Conservation (phyloP, 2,888 invertebrate genomes). For the Drosophila paramelanica region DNA sequence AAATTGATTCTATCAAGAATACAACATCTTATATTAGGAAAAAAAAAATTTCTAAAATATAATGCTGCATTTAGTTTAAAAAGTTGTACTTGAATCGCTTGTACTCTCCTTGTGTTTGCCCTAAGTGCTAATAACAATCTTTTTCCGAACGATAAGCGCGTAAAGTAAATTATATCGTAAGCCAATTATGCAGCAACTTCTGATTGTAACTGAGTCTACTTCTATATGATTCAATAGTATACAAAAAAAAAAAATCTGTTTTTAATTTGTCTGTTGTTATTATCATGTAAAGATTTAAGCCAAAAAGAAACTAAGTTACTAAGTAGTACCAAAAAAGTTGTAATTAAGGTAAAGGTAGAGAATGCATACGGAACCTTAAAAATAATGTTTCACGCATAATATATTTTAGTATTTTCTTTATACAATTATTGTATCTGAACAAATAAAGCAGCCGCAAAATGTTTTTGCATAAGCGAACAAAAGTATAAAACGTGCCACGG, state of each 20-base stretch:
- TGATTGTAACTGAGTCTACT: background rate
- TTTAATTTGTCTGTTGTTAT: too few relatives aligned
- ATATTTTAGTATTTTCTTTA: background rate
- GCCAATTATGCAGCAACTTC: background rate
- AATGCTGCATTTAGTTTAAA: too few relatives aligned
- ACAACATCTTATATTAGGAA: too few relatives aligned
- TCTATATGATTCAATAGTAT: too few relatives aligned
- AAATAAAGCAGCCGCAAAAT: conserved; percentile 12
- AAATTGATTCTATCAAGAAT: too few relatives aligned
- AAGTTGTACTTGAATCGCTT: too few relatives aligned
- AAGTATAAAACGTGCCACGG: conserved; percentile 21
- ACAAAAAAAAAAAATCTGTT: too few relatives aligned
- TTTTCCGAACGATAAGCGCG: too few relatives aligned
- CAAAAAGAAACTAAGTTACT: background rate
- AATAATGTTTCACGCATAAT: conserved; percentile 3
- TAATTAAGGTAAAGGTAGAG: background rate
- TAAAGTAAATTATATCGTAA: too few relatives aligned
- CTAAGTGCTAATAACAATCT: too few relatives aligned
- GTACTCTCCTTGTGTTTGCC: too few relatives aligned
- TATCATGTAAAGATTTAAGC: background rate
- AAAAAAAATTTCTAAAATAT: too few relatives aligned
- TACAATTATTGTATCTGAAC: conserved; percentile 12
- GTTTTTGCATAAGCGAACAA: conserved; percentile 29
- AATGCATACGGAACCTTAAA: background rate
- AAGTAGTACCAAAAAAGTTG: background rate